A percentile compares a stretch with the other conserved stretches of the same genome.
Conservation (phyloP, 2,797 vertebrate genomes). For the Neopelma chrysocephalum region DNA sequence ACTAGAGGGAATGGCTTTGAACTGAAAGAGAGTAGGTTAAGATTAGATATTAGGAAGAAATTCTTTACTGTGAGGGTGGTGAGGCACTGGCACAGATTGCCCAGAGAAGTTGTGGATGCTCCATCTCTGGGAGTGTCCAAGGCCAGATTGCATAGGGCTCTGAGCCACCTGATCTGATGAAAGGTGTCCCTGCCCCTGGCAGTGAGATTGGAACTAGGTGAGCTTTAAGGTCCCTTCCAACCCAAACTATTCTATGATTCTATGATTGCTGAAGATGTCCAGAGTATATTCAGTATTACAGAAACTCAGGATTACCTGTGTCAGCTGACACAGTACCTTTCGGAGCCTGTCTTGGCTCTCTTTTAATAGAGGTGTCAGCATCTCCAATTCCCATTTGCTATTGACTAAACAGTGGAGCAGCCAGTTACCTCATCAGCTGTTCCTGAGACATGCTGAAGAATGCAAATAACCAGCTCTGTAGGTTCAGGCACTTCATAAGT, state of each 20-base stretch:
- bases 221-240: neutral
- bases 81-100: neutral
- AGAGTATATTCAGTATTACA: neutral
- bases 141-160: neutral
- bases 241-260: neutral
- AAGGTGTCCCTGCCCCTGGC: rapidly evolving
- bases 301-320: neutral
- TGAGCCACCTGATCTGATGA: neutral
- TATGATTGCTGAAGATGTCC: neutral
- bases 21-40: neutral
- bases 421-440: neutral
- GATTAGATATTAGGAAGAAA: neutral
- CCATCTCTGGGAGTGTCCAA: neutral
- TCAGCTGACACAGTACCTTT: neutral
- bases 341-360: neutral
- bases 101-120: neutral
- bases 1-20: neutral
- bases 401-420: neutral
- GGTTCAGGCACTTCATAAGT: neutral
- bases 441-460: neutral
- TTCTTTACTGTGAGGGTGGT: neutral
- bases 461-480: neutral
- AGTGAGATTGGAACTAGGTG: neutral
- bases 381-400: neutral
- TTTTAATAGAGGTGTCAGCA: neutral